Conservation (phyloP, 2,797 vertebrate genomes). For the Clarias pachynema region DNA sequence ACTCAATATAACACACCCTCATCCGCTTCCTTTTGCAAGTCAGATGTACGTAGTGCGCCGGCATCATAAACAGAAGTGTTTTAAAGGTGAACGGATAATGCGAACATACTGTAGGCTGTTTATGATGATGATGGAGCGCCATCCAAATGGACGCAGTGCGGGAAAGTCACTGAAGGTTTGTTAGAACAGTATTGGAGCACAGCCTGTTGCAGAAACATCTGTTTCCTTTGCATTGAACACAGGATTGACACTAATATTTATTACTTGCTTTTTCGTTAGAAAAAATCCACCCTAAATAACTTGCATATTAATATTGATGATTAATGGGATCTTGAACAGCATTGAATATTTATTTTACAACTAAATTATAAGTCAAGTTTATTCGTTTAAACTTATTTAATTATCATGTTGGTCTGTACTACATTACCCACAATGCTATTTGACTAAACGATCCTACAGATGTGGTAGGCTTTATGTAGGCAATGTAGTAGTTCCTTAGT, state of each 20-base stretch:
- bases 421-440: neutral
- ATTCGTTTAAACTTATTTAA: neutral
- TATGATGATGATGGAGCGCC: neutral
- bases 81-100: neutral
- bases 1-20: neutral
- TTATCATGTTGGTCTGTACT: neutral
- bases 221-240: conserved; percentile 59
- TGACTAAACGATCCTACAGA: neutral
- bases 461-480: neutral
- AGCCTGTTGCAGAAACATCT: conserved; percentile 32
- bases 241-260: conserved; percentile 59
- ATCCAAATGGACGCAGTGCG: neutral
- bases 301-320: neutral
- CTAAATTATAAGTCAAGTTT: neutral
- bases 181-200: conserved; percentile 12
- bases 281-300: neutral
- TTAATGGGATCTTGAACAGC: neutral
- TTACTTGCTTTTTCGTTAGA: neutral
- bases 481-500: neutral
- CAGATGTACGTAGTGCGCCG: neutral
- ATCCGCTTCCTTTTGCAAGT: neutral
- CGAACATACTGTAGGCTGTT: neutral
- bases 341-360: neutral
- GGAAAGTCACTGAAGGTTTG: neutral
- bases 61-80: neutral